A percentile compares a stretch with the other conserved stretches of the same genome.
Evolutionary conservation across 2,797 vertebrate species (phyloP).

Genomic region (Ctenosaura bakeri): DNA sequence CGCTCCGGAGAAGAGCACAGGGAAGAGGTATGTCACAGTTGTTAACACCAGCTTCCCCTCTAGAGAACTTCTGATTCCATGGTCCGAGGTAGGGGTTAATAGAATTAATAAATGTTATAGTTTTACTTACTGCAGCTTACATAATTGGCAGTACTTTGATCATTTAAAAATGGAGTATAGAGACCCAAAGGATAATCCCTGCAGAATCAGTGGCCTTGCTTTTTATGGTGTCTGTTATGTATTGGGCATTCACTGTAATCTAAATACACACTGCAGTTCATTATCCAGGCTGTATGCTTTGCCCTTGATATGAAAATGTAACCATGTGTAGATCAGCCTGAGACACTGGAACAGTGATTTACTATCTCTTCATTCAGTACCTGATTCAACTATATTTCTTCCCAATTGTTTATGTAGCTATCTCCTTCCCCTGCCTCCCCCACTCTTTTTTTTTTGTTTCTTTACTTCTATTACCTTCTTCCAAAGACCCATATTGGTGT

Average conservation of each 20-base stretch:
- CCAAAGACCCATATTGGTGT: constrained; percentile 48
- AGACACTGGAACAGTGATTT: constrained; percentile 32
- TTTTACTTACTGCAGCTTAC: constrained; percentile 61
- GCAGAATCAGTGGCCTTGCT: constrained; percentile 36
- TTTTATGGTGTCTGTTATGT: constrained; percentile 38
- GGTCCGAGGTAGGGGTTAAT: constrained; percentile 57
- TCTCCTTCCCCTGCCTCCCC: background rate
- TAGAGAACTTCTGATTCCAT: constrained; percentile 54
- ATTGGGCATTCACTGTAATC: constrained; percentile 24
- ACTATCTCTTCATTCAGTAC: background rate
- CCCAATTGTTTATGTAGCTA: constrained; percentile 24
- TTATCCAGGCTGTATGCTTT: background rate
- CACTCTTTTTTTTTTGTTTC: constrained; percentile 36
- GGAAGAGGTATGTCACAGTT: constrained; percentile 89
- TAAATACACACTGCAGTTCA: background rate
- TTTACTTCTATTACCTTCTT: constrained; percentile 39
- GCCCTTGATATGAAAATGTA: background rate
- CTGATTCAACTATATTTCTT: constrained; percentile 28
- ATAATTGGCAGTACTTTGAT: constrained; percentile 57
- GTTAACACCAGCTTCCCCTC: constrained; percentile 53
- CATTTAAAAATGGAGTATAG: constrained; percentile 52
- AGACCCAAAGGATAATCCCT: constrained; percentile 39
- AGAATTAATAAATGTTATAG: constrained; percentile 48
- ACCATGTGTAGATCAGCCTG: background rate
- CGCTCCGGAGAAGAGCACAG: constrained; percentile 82